These are phyloP conservation scores for Neocrepidodera transversa DNA, from an alignment of 2,888 invertebrate species.

Conservation along the genomic window DNA sequence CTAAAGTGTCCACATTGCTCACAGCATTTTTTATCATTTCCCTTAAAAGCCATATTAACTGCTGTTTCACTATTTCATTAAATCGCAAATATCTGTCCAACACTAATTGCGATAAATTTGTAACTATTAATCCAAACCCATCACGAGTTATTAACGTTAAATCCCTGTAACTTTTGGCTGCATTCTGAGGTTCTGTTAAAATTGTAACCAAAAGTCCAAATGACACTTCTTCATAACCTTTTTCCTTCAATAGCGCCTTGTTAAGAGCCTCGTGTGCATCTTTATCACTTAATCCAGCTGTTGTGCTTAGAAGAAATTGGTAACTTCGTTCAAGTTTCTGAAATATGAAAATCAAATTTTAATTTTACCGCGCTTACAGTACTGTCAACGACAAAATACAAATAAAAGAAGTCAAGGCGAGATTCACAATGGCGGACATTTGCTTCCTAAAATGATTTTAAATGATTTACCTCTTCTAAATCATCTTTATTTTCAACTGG, in stretches of 20 bases:
- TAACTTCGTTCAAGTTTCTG: slow-evolving; percentile 92
- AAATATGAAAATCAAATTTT: slow-evolving; percentile 55
- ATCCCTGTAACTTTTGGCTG: slow-evolving; percentile 89
- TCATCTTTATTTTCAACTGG: slow-evolving; percentile 89
- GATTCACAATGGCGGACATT: slow-evolving; percentile 64
- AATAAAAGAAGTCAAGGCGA: slow-evolving; percentile 59
- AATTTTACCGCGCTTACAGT: slow-evolving; percentile 54
- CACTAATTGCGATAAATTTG: slow-evolving; percentile 82
- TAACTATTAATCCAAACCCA: slow-evolving; percentile 82
- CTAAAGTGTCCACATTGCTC: slow-evolving; percentile 84
- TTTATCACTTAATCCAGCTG: slow-evolving; percentile 86
- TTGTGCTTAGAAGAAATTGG: slow-evolving; percentile 77
- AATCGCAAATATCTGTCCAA: slow-evolving; percentile 82
- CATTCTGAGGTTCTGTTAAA: slow-evolving; percentile 83
- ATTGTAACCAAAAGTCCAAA: slow-evolving; percentile 89
- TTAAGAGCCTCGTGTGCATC: slow-evolving; percentile 93
- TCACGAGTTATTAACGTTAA: slow-evolving; percentile 89
- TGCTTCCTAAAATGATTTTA: slow-evolving; percentile 58
- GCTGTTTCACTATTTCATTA: slow-evolving; percentile 79
- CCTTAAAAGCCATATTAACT: slow-evolving; percentile 88
- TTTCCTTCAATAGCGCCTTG: slow-evolving; percentile 86
- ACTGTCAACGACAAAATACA: slow-evolving; percentile 54
- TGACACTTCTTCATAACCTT: slow-evolving; percentile 92
- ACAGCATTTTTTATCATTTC: slow-evolving; percentile 93
- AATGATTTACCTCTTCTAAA: slow-evolving; percentile 82